Evolutionary conservation across 2,113 vertebrate genomes (phyloP).

Genomic region (Corythaixoides concolor): DNA sequence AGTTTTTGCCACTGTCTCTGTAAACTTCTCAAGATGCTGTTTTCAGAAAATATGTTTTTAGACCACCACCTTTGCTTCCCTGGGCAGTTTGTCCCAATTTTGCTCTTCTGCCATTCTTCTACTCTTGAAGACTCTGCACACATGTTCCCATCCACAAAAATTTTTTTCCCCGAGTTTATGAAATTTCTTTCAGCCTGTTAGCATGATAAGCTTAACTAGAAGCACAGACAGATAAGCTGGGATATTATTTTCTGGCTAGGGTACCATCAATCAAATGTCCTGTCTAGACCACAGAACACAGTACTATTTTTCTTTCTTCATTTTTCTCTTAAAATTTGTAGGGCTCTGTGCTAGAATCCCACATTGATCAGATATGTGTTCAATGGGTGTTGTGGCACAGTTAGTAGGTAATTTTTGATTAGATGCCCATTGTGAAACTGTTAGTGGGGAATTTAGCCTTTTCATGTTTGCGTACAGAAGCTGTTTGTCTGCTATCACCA

Average conservation of each 20-base stretch:
- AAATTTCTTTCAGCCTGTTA: not conserved
- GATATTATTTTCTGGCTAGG: not conserved
- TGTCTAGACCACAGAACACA: not conserved
- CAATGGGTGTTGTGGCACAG: not conserved
- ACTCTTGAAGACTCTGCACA: not conserved
- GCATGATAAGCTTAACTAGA: not conserved
- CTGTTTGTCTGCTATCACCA: not conserved
- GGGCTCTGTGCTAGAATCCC: not conserved
- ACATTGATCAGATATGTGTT: not conserved
- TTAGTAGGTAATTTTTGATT: not conserved
- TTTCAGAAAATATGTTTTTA: not conserved
- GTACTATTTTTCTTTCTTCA: not conserved
- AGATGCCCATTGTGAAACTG: not conserved
- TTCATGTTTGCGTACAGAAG: not conserved
- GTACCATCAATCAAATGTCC: not conserved
- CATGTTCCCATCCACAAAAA: not conserved
- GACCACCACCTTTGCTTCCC: not conserved
- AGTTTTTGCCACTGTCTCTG: not conserved
- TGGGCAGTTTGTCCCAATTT: not conserved
- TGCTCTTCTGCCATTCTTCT: not conserved
- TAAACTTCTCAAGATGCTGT: not conserved
- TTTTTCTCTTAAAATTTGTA: not conserved
- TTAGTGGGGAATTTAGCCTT: not conserved
- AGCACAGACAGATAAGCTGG: not conserved
- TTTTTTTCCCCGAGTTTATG: not conserved